Conservation (phyloP, 2,797 vertebrate species). For the Erethizon dorsatum region DNA sequence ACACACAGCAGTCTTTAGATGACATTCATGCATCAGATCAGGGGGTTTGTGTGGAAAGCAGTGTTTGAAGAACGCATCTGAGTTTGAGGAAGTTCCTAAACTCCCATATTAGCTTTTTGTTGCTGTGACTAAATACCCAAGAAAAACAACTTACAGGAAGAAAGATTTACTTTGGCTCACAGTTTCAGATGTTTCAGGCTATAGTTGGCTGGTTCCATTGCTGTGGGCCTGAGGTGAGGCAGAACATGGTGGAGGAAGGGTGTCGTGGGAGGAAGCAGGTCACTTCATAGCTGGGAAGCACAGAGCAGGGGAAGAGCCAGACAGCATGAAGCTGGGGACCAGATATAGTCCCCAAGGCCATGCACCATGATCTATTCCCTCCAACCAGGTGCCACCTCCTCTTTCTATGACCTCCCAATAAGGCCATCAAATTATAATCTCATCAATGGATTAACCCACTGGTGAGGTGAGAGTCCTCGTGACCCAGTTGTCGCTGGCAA, state of each 20-base stretch:
- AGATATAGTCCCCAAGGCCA: not conserved
- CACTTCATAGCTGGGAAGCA: not conserved
- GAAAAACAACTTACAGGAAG: not conserved
- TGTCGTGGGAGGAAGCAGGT: not conserved
- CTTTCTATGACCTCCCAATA: not conserved
- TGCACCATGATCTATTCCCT: no score
- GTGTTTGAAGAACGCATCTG: not conserved
- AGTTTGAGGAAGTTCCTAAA: conserved; percentile 8
- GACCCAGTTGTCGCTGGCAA: not conserved
- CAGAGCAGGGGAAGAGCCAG: not conserved
- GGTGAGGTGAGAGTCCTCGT: not conserved
- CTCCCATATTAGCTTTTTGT: not conserved
- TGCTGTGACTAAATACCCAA: not conserved
- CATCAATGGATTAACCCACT: not conserved
- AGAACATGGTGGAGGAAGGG: not conserved
- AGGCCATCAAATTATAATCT: not conserved
- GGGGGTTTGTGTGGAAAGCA: not conserved
- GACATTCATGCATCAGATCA: not conserved
- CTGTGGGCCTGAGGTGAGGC: not conserved
- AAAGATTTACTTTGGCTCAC: not conserved
- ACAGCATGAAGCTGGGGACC: not conserved
- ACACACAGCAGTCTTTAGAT: not conserved
- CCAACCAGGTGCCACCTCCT: not conserved
- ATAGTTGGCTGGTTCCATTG: not conserved
- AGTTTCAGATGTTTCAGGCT: not conserved